phyloP scores from a whole-genome alignment of 1,140 invertebrate genomes.

The Drosophila malerkotliana region DNA sequence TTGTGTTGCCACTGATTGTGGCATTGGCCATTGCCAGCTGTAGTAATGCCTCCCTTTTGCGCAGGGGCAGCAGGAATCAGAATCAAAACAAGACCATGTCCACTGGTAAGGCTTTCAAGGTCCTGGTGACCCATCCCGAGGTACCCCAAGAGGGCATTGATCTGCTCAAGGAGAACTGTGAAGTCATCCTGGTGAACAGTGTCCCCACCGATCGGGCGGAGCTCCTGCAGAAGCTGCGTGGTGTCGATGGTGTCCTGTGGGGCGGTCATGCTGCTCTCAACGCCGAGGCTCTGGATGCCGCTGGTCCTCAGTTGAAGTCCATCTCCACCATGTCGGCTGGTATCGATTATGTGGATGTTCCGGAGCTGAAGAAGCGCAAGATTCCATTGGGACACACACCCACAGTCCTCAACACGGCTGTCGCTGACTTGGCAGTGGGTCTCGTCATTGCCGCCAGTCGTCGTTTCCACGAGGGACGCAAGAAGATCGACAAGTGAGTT shows the following conservation, averaged over 20 bases:
- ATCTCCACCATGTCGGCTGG: slow-evolving; percentile 96
- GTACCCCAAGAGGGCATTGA: slow-evolving; percentile 83
- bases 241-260: slow-evolving; percentile 89
- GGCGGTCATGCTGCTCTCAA: slow-evolving; percentile 89
- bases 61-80: slow-evolving; percentile 39
- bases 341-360: slow-evolving; percentile 90
- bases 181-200: slow-evolving; percentile 63
- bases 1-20: slow-evolving; percentile 28
- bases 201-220: slow-evolving; percentile 83
- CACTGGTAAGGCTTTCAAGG: slow-evolving; percentile 67
- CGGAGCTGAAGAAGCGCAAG: slow-evolving; percentile 87
- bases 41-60: slow-evolving; percentile 49
- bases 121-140: slow-evolving; percentile 84
- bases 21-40: slow-evolving; percentile 25
- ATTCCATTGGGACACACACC: slow-evolving; percentile 95
- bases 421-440: slow-evolving; percentile 93
- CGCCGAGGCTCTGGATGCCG: slow-evolving; percentile 88
- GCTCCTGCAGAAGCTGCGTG: slow-evolving; percentile 86
- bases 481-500: slow-evolving; percentile 74
- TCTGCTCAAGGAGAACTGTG: slow-evolving; percentile 74
- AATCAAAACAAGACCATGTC: slow-evolving; percentile 57
- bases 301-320: slow-evolving; percentile 91
- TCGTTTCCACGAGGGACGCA: slow-evolving; percentile 91
- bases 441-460: slow-evolving; percentile 84
- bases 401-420: slow-evolving; percentile 94